These are phyloP conservation scores for Mesochorus sp. DNA, from an alignment of 2,888 invertebrate species.

Conservation along the genomic window DNA sequence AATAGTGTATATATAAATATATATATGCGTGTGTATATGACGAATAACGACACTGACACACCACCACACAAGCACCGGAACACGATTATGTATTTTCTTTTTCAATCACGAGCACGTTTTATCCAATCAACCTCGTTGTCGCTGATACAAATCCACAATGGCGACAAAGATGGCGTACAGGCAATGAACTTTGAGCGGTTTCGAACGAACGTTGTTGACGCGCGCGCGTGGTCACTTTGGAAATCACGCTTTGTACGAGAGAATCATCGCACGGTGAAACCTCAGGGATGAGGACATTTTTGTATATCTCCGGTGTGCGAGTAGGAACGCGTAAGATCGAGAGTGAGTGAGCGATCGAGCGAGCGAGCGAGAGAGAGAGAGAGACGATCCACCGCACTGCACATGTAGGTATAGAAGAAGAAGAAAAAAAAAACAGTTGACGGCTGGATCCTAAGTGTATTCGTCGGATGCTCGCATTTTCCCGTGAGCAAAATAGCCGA, in stretches of 20 bases:
- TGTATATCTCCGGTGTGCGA: neutral
- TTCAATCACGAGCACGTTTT: constrained; percentile 46
- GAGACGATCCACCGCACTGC: constrained; percentile 5
- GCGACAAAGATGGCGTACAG: neutral
- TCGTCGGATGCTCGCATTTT: neutral
- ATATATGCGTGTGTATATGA: neutral
- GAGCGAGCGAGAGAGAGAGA: no score
- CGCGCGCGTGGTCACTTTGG: neutral
- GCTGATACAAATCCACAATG: constrained; percentile 51
- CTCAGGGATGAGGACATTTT: neutral
- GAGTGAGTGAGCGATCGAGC: no score
- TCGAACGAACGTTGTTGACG: neutral
- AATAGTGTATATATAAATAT: constrained; percentile 9
- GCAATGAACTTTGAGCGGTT: neutral
- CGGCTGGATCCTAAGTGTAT: neutral
- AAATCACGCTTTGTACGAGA: neutral
- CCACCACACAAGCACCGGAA: constrained; percentile 56
- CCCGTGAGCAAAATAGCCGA: neutral
- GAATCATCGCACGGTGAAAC: neutral
- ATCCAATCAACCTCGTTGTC: constrained; percentile 32
- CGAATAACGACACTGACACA: constrained; percentile 28
- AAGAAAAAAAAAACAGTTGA: no score
- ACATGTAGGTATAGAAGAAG: neutral
- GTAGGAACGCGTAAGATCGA: no score
- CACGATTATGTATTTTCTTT: constrained; percentile 32